phyloP scores from a whole-genome alignment of 1,140 invertebrate species.

The Drosophila seguyi region DNA sequence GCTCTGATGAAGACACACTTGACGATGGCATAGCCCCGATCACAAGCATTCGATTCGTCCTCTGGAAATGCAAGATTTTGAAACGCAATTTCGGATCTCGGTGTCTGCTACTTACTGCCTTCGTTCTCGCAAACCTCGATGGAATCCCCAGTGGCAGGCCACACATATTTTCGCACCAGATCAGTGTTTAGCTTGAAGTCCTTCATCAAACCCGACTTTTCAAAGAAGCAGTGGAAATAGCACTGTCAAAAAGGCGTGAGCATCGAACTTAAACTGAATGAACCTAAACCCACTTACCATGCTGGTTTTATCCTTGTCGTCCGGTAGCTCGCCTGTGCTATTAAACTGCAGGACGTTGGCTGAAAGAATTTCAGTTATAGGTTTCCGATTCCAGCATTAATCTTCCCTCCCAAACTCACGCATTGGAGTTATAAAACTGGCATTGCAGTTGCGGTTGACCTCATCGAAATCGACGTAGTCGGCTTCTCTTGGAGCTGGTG shows the following conservation, averaged over 20 bases:
- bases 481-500: slow-evolving; percentile 30
- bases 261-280: too few species aligned
- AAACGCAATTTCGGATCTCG: background rate
- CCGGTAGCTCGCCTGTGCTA: slow-evolving; percentile 61
- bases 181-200: slow-evolving; percentile 71
- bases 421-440: slow-evolving; percentile 71
- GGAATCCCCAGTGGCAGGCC: slow-evolving; percentile 79
- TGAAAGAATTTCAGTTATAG: slow-evolving; percentile 25
- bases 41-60: slow-evolving; percentile 65
- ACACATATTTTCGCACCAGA: slow-evolving; percentile 65
- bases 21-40: slow-evolving; percentile 67
- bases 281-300: slow-evolving; percentile 66
- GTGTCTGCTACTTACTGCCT: slow-evolving; percentile 57
- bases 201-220: slow-evolving; percentile 71
- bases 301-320: slow-evolving; percentile 74
- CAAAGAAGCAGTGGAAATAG: slow-evolving; percentile 78
- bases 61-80: slow-evolving; percentile 30
- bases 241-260: slow-evolving; percentile 48
- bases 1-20: slow-evolving; percentile 70
- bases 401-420: slow-evolving; percentile 48
- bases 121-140: slow-evolving; percentile 68
- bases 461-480: slow-evolving; percentile 67
- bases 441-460: slow-evolving; percentile 61
- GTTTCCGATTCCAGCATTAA: background rate
- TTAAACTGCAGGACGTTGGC: slow-evolving; percentile 71